phyloP scores from a whole-genome alignment of 2,113 vertebrate genomes.

The Xenopus laevis region DNA sequence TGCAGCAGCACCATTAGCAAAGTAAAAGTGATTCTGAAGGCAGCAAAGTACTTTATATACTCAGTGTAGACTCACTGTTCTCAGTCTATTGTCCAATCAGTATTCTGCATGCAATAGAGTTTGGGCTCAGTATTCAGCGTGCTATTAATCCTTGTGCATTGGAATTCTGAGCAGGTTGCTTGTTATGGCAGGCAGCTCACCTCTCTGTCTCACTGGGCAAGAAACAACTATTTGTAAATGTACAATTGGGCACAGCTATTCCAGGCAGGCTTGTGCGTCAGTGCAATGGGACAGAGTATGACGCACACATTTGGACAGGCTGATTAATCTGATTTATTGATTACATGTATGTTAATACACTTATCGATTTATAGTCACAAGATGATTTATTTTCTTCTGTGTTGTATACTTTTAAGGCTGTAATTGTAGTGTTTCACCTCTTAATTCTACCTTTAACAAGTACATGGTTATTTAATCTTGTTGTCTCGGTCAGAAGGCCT shows the following conservation, averaged over 20 bases:
- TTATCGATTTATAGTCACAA: neutral
- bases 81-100: too few species aligned
- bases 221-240: neutral
- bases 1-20: too few species aligned
- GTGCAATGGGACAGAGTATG: neutral
- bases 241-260: neutral
- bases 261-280: neutral
- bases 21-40: too few species aligned
- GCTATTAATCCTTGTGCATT: neutral
- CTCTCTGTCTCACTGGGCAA: neutral
- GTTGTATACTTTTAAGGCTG: too few species aligned
- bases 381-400: neutral
- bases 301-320: neutral
- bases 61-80: too few species aligned
- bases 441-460: too few species aligned
- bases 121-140: neutral
- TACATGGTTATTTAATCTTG: too few species aligned
- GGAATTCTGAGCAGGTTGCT: neutral
- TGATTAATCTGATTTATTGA: neutral
- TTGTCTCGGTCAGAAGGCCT: too few species aligned
- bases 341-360: neutral
- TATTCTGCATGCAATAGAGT: too few species aligned
- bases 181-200: neutral
- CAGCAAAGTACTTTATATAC: too few species aligned
- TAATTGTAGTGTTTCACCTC: too few species aligned